Evolutionary conservation across 2,113 vertebrate genomes (phyloP), one percentile per base, ranked within the genome.

Genomic region (Taurulus bubalis): DNA sequence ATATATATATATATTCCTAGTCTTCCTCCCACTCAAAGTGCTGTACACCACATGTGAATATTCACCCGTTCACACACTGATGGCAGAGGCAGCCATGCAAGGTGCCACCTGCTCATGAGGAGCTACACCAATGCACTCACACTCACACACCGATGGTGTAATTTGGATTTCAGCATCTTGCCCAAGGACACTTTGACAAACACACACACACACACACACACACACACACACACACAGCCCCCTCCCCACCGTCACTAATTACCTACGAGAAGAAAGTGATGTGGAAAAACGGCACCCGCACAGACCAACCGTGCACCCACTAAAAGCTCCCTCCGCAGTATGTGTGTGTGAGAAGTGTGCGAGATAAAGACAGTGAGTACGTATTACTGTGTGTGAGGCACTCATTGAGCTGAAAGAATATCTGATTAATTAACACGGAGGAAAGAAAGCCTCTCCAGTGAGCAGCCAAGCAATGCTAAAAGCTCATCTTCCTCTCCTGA

Each of bases 401-500:
- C 79, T 90, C 80, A 79, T 83, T 85, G 80, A 90, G 87, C 85
- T 84, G 86, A 83, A 71, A 90, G 88, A 86, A 89, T 64, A 79
- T 91, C 91, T 89, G 91, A 93, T 94, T 94, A 94, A 95, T 95
- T 93, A 93, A 91, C 80, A 89, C 53, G 71, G 73, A 84, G 84
- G 78, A 73, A 70, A 84, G 78, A 63, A 80, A 87, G 32, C 63
- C 82, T 90, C 93, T 94, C 83, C 85, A 92, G 85, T 84, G 90
- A 88, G 88, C 90, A 89, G 79, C 86, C 87, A 83, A 94, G 87
- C 90, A 90, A 80, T 55, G 77, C 91, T 93, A 91, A 94, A 94
- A 90, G 91, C 90, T 90, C 88, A 55, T 91, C 85, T 85, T 83
- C 74, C 84, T 79, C 83, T 55, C 42, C 32, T 62, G 75, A 34